Evolutionary conservation across 2,113 vertebrate species (phyloP).

Genomic region (Myiopsitta monachus): DNA sequence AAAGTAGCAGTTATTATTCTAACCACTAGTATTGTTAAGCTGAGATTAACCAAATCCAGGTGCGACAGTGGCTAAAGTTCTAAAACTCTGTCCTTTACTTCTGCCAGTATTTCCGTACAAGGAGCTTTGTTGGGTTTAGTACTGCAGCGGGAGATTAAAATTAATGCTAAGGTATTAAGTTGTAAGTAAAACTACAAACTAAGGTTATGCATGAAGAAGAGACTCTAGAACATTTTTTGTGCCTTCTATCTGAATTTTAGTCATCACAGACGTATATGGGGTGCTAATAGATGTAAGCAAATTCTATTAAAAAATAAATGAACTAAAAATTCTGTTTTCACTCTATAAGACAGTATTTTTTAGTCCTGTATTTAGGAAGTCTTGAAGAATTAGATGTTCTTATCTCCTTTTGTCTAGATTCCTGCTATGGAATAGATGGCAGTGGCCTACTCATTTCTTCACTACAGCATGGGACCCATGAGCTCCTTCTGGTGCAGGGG

Average conservation of each 20-base stretch:
- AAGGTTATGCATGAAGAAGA: neutral
- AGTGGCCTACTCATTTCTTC: constrained; percentile 20
- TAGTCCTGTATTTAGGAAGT: neutral
- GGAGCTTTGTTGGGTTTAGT: neutral
- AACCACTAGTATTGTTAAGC: neutral
- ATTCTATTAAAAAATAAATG: neutral
- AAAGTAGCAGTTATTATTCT: neutral
- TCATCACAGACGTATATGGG: neutral
- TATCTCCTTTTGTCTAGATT: neutral
- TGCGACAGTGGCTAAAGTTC: neutral
- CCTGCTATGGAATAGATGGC: constrained; percentile 19
- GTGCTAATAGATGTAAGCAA: neutral
- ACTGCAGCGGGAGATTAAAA: neutral
- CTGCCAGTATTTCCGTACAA: neutral
- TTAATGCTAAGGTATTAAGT: neutral
- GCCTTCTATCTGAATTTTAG: neutral
- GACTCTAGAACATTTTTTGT: neutral
- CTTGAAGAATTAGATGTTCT: neutral
- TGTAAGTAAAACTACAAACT: neutral
- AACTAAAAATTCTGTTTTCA: constrained; percentile 22
- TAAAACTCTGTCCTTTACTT: neutral
- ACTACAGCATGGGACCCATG: neutral
- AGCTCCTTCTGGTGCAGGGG: neutral
- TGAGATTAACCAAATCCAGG: neutral
- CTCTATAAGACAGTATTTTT: neutral